Evolutionary conservation across 2,888 invertebrate species (phyloP), one percentile per base, ranked within the genome.

Genomic region (Cybosia mesomella): DNA sequence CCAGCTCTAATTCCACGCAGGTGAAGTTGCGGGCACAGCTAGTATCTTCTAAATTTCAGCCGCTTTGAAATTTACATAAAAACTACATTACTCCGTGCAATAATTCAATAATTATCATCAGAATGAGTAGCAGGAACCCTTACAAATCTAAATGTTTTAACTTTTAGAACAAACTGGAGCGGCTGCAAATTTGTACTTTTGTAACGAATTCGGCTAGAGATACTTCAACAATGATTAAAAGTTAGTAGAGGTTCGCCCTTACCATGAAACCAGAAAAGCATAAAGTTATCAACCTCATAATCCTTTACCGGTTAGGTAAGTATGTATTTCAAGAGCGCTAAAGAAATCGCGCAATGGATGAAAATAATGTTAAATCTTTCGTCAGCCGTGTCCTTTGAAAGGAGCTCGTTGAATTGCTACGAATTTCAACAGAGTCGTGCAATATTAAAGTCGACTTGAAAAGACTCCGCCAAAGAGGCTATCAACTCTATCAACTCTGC

Each of bases 201-300:
- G 58, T 13, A 73, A 75, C 72, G 58, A 79, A 77, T 80, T 80
- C 66, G 58, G 58, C 62, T 66, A 75, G 59, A 71, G 80, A 80
- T 80, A 75, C 72, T 80, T 80, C 67, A 75, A 77, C 73, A 79
- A 80, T 79, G 71, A 75, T 79, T 80, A 73, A 80, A 80, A 80
- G 76, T 80, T 80, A 67, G 58, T 58, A 59, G 21, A 68, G 62
- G 65, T 76, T 58, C 60, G 58, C 55, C 39, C 32, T 28, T 72
- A 70, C 66, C 58, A 53, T 0, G 18, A 11, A 61, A 18, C 36
- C 2, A 63, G 22, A 24, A 54, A 28, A 36, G 36, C 13, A 53
- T 13, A 49, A 58, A 28, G 32, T n/a, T 11, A 1, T 1, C 0
- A 21, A 34, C 0, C 49, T 69, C 18, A 0, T 1, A 18, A 58